Evolutionary conservation across 1,140 invertebrate genomes (phyloP), one percentile per base, ranked within the genome.

Genomic region (Ceratina calcarata): DNA sequence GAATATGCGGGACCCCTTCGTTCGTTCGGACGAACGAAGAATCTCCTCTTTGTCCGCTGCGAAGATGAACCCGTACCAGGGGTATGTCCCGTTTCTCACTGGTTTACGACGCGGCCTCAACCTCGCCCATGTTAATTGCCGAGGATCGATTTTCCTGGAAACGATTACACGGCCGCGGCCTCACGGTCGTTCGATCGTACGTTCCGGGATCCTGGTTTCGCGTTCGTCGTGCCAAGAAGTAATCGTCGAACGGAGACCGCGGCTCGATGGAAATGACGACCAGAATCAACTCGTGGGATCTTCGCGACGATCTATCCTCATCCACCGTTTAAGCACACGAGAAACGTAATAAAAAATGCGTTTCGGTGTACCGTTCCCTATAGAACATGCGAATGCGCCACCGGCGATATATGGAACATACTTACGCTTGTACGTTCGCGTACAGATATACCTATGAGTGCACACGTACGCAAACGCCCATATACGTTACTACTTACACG

Each of bases 71-170:
- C 69, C n/a, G n/a, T n/a, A n/a, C n/a, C n/a, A n/a, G n/a, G n/a
- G n/a, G n/a, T n/a, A n/a, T n/a, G n/a, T n/a, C 69, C 60, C 24
- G 67, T 22, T 37, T 32, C 27, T n/a, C 18, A 27, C 16, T 22
- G 61, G 20, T 73, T 66, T 51, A 32, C 15, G 61, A 32, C 70
- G 51, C 70, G 53, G 78, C 55, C 62, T 66, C 71, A 79, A 79
- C 78, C 78, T 79, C 78, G 78, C 78, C 78, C 78, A 79, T 67
- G 61, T 79, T 79, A 79, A 79, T 79, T 79, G 78, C 32, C 71
- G 62, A 24, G 70, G 71, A 79, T 79, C 78, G 78, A 79, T 79
- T 64, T 45, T 51, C 71, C 53, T 74, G 10, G 70, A 79, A 79
- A 79, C 62, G 69, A 79, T 79, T 66, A 74, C 78, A 74, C 70